Conservation (phyloP, 37 sponge, comb jelly and placozoan species). For the Spongia lamella region DNA sequence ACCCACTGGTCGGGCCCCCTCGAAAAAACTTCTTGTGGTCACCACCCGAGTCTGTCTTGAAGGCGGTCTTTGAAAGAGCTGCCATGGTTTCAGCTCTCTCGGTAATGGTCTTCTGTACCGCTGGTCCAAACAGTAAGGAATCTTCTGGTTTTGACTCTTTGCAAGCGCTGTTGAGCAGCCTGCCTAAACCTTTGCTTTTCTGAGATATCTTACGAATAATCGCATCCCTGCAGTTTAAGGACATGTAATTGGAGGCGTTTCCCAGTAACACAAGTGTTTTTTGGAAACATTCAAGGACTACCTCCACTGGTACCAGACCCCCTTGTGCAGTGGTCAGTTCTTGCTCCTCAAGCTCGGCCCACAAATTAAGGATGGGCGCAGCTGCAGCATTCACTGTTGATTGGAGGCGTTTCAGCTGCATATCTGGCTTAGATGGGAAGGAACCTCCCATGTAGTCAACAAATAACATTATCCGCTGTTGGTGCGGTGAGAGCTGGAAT, state of each 20-base stretch:
- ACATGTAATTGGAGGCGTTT: conserved; percentile 12
- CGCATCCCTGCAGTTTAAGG: not conserved
- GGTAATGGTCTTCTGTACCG: not conserved
- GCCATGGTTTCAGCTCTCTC: conserved; percentile 1
- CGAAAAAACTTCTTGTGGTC: not conserved
- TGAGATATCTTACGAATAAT: not conserved
- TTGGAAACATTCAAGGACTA: conserved; percentile 12
- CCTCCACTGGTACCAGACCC: conserved; percentile 13
- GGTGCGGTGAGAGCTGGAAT: too few relatives aligned
- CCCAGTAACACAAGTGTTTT: conserved; percentile 8
- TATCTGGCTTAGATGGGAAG: conserved; percentile 9
- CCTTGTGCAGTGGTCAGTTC: not conserved
- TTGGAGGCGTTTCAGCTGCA: not conserved
- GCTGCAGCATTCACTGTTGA: not conserved
- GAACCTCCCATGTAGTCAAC: too few relatives aligned
- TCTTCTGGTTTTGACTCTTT: not conserved
- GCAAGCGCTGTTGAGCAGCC: not conserved
- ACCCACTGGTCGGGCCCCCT: not conserved
- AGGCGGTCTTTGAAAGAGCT: not conserved
- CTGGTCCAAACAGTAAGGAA: not conserved
- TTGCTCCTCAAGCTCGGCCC: conserved; percentile 14
- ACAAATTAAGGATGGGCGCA: too few relatives aligned
- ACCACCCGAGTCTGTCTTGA: not conserved
- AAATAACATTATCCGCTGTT: too few relatives aligned
- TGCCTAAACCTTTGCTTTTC: not conserved